Conservation (phyloP, 92 coral and sea anemone genomes). For the Micromussa lordhowensis region DNA sequence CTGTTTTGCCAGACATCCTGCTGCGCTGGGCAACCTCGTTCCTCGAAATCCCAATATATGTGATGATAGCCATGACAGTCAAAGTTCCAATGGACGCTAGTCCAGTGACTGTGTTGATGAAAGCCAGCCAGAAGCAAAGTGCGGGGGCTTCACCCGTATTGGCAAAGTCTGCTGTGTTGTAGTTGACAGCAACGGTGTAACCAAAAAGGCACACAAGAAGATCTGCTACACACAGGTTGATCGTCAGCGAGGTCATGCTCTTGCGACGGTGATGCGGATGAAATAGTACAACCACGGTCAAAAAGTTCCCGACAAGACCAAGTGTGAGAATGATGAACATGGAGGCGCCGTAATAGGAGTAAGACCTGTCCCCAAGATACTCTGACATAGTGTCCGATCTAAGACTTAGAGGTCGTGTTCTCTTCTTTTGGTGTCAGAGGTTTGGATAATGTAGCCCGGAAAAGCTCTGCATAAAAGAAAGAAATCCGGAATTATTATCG, state of each 20-base stretch:
- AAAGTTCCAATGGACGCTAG: slow-evolving; percentile 63
- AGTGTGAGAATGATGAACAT: slow-evolving; percentile 65
- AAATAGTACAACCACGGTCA: slow-evolving; percentile 60
- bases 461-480: not conserved
- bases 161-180: slow-evolving; percentile 65
- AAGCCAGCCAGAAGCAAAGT: slow-evolving; percentile 72
- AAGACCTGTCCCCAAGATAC: slow-evolving; percentile 23
- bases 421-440: not conserved
- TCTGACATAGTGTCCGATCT: not conserved
- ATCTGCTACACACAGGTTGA: slow-evolving; percentile 66
- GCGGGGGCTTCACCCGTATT: slow-evolving; percentile 37
- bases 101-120: slow-evolving; percentile 71
- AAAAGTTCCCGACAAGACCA: slow-evolving; percentile 70
- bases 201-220: slow-evolving; percentile 48
- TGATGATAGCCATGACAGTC: slow-evolving; percentile 48
- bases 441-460: not conserved
- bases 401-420: not conserved
- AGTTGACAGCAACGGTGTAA: slow-evolving; percentile 60
- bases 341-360: slow-evolving; percentile 64
- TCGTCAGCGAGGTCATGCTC: slow-evolving; percentile 61
- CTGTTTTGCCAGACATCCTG: slow-evolving; percentile 25
- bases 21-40: slow-evolving; percentile 29
- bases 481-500: not conserved
- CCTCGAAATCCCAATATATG: slow-evolving; percentile 58
- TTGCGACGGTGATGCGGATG: slow-evolving; percentile 66